These are phyloP conservation scores for Araneus ventricosus DNA, from an alignment of 1,140 invertebrate species.

Conservation along the genomic window DNA sequence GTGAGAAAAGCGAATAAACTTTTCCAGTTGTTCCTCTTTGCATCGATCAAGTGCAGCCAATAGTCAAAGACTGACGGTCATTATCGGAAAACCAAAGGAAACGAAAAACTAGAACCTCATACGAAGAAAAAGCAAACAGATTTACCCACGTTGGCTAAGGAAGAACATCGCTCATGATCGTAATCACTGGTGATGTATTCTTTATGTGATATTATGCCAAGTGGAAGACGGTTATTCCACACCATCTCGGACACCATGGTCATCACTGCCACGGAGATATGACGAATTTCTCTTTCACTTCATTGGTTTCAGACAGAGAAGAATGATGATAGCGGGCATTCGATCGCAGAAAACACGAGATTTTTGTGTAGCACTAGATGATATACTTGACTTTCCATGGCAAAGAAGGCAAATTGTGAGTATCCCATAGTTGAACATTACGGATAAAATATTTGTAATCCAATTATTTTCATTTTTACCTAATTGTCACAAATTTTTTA, in stretches of 20 bases:
- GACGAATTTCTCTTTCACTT: neutral
- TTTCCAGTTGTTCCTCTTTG: neutral
- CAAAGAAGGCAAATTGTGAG: no score
- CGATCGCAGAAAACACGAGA: no score
- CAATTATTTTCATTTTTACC: no score
- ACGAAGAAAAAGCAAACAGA: neutral
- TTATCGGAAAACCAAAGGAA: neutral
- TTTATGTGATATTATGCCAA: conserved; percentile 46
- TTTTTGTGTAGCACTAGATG: no score
- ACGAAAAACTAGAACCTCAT: no score
- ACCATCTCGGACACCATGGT: neutral
- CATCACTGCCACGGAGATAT: neutral
- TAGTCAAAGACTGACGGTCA: neutral
- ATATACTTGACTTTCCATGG: no score
- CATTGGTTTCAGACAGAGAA: neutral
- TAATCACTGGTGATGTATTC: conserved; percentile 31
- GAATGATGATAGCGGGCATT: neutral
- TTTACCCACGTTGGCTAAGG: neutral
- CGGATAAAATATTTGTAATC: no score
- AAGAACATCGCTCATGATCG: neutral
- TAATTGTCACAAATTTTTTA: no score
- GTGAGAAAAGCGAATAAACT: neutral
- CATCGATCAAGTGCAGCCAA: neutral
- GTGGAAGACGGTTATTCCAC: neutral
- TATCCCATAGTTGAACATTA: no score